Evolutionary conservation across 1,140 invertebrate genomes (phyloP), one percentile per base, ranked within the genome.

Genomic region (Chelonus insularis): DNA sequence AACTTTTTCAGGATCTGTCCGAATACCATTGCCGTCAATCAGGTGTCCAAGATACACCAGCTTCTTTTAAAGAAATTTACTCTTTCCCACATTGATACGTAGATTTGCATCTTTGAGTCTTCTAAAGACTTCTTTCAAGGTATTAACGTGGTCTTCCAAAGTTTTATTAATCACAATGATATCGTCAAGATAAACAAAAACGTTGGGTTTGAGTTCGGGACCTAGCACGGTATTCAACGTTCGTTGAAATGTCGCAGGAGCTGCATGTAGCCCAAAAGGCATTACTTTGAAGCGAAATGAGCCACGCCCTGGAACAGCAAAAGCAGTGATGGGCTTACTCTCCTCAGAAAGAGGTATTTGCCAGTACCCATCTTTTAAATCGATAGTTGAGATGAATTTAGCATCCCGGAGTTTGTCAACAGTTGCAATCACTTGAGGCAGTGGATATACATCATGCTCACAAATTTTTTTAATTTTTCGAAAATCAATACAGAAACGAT

Each of bases 401-500:
- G 63, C 61, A 6, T 67, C 69, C 2, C 68, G 67, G 56, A 85
- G 54, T 18, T 57, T 65, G 54, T 80, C 72, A 4, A 87, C 62
- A 3, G 77, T 73, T 29, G 83, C 79, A 39, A 80, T 74, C 2
- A 85, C 80, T 6, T 72, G 57, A 4, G 82, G 83, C 4, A 85
- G 56, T 1, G 84, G 84, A 67, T 75, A 85, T 11, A 60, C 60
- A 52, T 82, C 78, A 55, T 72, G 68, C 16, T 64, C 69, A 0
- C 80, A 84, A 0, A 80, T 65, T 0, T 16, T 25, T 61, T 85
- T 84, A 1, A 83, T 45, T 20, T 52, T 29, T n/a, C 76, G 36
- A 56, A 72, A 83, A 66, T 84, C 82, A 0, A 84, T 70, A 63
- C 82, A 84, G 45, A 82, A 78, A 5, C 83, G 43, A 1, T 69